Evolutionary conservation across 2,888 invertebrate species (phyloP).

Genomic region (Trichopoda pennipes): DNA sequence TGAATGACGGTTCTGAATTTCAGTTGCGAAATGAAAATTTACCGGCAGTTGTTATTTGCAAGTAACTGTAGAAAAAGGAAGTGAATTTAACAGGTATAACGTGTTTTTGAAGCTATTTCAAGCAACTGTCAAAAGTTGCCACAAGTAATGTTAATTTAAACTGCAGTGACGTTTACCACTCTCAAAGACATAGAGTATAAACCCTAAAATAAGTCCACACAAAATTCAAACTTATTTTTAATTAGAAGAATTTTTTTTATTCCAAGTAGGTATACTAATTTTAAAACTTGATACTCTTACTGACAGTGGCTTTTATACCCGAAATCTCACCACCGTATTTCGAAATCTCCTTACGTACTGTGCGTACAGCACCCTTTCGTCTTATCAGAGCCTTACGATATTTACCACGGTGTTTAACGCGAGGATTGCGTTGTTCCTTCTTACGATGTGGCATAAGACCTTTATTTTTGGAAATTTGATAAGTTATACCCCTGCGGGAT

Average conservation of each 20-base stretch:
- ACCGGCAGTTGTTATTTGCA: too few relatives aligned
- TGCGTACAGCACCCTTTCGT: conserved; percentile 95
- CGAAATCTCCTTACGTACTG: conserved; percentile 88
- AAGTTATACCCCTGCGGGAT: conserved; percentile 91
- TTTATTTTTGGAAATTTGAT: conserved; percentile 97
- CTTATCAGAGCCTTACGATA: conserved; percentile 95
- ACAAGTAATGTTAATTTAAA: too few relatives aligned
- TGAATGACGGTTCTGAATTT: too few relatives aligned
- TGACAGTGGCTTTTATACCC: conserved; percentile 94
- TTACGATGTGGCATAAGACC: conserved; percentile 94
- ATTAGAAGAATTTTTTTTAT: background rate
- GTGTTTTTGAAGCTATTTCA: too few relatives aligned
- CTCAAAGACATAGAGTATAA: too few relatives aligned
- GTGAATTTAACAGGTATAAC: too few relatives aligned
- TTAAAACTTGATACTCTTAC: conserved; percentile 93
- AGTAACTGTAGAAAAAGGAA: too few relatives aligned
- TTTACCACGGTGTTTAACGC: conserved; percentile 96
- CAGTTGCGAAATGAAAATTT: too few relatives aligned
- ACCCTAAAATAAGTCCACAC: too few relatives aligned
- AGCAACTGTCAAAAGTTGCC: too few relatives aligned
- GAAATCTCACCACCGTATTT: conserved; percentile 96
- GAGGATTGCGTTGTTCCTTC: conserved; percentile 95
- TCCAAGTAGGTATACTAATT: conserved; percentile 1
- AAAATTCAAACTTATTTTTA: background rate
- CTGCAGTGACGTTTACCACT: too few relatives aligned